These are phyloP conservation scores for Ylistrum balloti DNA, from an alignment of 1,140 invertebrate genomes.

Conservation along the genomic window DNA sequence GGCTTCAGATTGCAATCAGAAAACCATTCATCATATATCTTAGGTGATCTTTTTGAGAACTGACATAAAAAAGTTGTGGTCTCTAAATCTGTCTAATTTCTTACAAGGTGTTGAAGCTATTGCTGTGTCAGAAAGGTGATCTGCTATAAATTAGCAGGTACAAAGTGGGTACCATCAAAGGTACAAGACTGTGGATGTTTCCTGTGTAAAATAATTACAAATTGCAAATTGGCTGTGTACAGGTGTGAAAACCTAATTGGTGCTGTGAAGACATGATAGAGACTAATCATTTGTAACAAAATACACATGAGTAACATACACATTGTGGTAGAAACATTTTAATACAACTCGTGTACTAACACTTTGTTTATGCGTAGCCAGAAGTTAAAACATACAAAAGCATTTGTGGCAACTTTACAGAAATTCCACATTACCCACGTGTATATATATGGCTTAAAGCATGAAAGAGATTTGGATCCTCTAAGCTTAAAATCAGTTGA, in stretches of 20 bases:
- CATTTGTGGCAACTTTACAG: not conserved
- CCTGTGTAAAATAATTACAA: constrained; percentile 10
- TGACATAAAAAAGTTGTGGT: not conserved
- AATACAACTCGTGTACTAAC: too few species aligned
- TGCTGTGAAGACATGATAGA: too few species aligned
- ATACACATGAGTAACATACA: too few species aligned
- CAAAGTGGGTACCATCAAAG: constrained; percentile 14
- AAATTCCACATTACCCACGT: too few species aligned
- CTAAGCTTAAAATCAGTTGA: not conserved
- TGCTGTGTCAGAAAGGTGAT: constrained; percentile 4
- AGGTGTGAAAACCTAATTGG: not conserved
- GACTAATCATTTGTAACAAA: too few species aligned
- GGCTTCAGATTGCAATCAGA: constrained; percentile 13
- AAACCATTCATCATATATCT: constrained; percentile 27
- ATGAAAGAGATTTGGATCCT: not conserved
- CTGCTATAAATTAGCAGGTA: constrained; percentile 12
- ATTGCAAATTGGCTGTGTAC: not conserved
- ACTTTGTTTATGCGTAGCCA: too few species aligned
- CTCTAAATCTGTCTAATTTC: not conserved
- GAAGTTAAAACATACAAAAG: too few species aligned
- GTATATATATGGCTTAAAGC: not conserved
- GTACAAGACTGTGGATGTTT: not conserved
- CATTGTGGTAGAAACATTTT: too few species aligned
- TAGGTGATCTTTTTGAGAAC: constrained; percentile 7
- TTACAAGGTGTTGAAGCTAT: constrained; percentile 34